Evolutionary conservation across 2,888 invertebrate species (phyloP), one percentile per base, ranked within the genome.

Genomic region (Drosophila ochracea): DNA sequence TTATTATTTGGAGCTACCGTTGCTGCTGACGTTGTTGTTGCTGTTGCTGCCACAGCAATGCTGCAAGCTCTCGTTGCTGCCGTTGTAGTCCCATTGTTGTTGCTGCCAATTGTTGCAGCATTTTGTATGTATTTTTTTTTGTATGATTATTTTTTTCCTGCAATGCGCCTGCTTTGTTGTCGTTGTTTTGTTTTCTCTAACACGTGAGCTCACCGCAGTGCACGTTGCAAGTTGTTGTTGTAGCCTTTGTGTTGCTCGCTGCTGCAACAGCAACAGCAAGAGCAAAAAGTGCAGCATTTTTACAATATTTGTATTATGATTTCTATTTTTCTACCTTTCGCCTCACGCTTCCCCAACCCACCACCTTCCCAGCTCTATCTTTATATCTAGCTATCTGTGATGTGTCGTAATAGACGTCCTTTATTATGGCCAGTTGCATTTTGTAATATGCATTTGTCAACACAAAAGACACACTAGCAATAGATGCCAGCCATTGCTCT

Each of bases 1-100:
- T 91, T 88, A 88, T 90, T 88, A 91, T 89, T 91, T 90, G 81
- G 72, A 84, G 91, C 89, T 89, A 89, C 89, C 84, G 87, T 80
- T 70, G 75, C 75, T 77, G 73, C 54, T 67, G 67, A 9, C 67
- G 68, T 35, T 57, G 62, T 31, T 7, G 54, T 10, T 55, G 55
- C 62, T 55, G 61, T 30, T 33, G 62, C 35, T 76, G 82, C 64
- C 68, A 53, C 67, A 77, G 64, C 43, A 60, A 50, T 76, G 82
- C 59, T 73, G 66, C 67, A 77, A 64, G 80, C 62, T 60, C 31
- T 63, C 28, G 52, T 49, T 61, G 52, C 54, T 68, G 67, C 13
- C 59, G 71, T 37, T 31, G 66, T 59, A 61, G 64, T 43, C 31
- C 50, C 60, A 57, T 59, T 67, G 49, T 58, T 39, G 57, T 41